phyloP scores from a whole-genome alignment of 2,113 vertebrate species.

The Globicephala melas region DNA sequence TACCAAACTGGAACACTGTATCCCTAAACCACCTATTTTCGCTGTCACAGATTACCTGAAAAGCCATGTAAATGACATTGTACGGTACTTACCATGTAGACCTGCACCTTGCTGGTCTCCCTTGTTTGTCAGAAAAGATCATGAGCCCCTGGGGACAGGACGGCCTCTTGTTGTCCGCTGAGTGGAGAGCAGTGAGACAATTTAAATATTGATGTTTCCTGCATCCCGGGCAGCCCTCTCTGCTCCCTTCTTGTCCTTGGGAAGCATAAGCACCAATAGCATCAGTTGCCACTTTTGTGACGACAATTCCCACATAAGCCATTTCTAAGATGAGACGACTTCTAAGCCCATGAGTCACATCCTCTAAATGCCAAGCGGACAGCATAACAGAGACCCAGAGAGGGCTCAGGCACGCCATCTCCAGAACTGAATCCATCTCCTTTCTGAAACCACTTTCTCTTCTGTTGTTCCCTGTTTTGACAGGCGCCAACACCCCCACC shows the following conservation, averaged over 20 bases:
- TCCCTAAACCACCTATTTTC: background rate
- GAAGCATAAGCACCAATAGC: background rate
- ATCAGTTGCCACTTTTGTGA: background rate
- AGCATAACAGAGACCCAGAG: background rate
- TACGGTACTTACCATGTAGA: accelerated
- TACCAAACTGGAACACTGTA: background rate
- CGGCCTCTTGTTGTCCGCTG: accelerated
- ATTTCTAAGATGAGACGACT: background rate
- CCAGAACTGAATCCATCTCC: background rate
- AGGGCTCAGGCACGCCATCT: background rate
- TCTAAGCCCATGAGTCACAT: background rate
- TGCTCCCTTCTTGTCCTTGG: background rate
- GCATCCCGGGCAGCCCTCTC: background rate
- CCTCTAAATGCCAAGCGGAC: background rate
- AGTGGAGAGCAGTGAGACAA: background rate
- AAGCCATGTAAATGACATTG: background rate
- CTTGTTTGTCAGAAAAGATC: background rate
- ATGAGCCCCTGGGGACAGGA: background rate
- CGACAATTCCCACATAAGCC: background rate
- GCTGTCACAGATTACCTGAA: background rate
- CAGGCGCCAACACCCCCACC: background rate
- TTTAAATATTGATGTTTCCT: background rate
- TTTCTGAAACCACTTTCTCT: background rate
- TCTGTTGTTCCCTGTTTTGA: background rate
- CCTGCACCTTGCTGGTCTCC: background rate